Percentiles rank a stretch among this genome's conserved stretches.
phyloP scores from a whole-genome alignment of 2,113 vertebrate genomes.

The Chaetura pelagica region DNA sequence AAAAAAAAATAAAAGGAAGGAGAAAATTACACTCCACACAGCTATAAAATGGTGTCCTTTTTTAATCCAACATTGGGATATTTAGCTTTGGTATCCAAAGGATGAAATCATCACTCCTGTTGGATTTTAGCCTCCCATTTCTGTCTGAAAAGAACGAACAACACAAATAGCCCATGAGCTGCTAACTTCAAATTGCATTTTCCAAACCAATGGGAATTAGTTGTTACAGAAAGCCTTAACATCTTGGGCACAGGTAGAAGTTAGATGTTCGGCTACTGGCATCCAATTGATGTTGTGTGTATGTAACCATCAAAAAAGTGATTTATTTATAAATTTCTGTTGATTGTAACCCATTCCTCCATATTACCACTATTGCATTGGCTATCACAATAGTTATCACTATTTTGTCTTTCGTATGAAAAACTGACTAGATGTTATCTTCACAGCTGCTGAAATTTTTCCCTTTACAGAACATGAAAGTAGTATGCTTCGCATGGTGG shows the following conservation, averaged over 20 bases:
- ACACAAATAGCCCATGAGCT: neutral
- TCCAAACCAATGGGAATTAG: neutral
- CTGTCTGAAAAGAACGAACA: neutral
- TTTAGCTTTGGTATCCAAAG: neutral
- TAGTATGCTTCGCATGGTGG: neutral
- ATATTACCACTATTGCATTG: rapidly evolving
- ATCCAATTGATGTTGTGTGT: neutral
- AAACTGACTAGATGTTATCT: neutral
- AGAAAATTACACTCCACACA: neutral
- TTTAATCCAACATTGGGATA: neutral
- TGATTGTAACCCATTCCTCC: neutral
- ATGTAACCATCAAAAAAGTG: neutral
- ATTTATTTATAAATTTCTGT: neutral
- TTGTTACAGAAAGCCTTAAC: neutral
- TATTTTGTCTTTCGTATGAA: neutral
- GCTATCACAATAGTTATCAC: neutral
- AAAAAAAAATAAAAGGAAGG: neutral
- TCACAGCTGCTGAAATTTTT: neutral
- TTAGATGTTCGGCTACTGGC: neutral
- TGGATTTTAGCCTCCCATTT: neutral
- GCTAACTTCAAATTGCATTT: neutral
- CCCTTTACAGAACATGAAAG: neutral
- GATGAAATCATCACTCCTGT: neutral
- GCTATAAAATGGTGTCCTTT: neutral
- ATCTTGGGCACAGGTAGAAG: neutral